Base-by-base conservation (phyloP, 2,113 vertebrate genomes). In the Ibidorhyncha struthersii region DNA sequence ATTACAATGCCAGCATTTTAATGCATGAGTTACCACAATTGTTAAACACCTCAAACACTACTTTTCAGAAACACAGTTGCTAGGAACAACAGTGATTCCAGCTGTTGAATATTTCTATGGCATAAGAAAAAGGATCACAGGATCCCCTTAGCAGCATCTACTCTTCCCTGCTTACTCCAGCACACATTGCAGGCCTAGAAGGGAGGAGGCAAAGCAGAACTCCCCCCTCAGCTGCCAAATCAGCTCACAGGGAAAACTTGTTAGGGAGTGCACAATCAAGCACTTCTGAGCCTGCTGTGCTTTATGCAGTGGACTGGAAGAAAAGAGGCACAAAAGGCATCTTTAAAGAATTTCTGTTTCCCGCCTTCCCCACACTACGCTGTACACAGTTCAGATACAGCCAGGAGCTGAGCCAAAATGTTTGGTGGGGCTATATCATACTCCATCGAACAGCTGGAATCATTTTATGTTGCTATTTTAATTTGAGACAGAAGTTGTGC, bases 381-480 rank as follows among this genome's bases (percentile, higher is more conserved):
- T 87, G 80, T 69, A 52, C 80, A 65, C 61, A 89, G 65, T 84
- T 91, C 83, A 92, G 80, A 92, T 47, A 50, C 21, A 82, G 36
- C 56, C 73, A 96, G 73, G 22, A 95, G 26, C 70, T 82, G 19
- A 34, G 89, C 91, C 94, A 96, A 90, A 70, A 91, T 69, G 80
- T 72, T 95, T 94, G 89, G 77, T 95, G 83, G 92, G 83, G 70
- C 93, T 89, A 58, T 90, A 94, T 87, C 65, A 79, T 79, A 87
- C 65, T 72, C 36, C 69, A 65, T 59, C 12, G 13, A 77, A 85
- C 91, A 97, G 86, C 94, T 97, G 95, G 95, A 94, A 96, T 47
- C 73, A 82, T 85, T 97, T 96, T 93, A 76, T 70, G 73, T 82
- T 93, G 89, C 89, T 97, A 94, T 94, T 96, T 96, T 93, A 95